phyloP scores from a whole-genome alignment of 2,888 invertebrate species.

The Oscheius sp. region DNA sequence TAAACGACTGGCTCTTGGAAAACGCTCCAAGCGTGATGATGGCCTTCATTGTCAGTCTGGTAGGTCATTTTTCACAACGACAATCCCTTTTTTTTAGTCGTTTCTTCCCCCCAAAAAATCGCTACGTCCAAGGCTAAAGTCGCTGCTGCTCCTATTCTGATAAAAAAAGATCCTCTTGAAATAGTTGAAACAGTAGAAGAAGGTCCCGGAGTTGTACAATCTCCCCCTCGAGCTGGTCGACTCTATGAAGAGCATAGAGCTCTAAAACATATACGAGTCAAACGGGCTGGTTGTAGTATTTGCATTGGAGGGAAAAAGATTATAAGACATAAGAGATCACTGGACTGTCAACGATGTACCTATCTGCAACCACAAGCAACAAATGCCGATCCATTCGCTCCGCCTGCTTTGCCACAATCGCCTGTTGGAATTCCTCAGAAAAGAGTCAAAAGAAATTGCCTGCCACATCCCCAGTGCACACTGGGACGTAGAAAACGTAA shows the following conservation, averaged over 20 bases:
- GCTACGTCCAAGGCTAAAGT: constrained; percentile 25
- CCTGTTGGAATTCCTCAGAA: constrained; percentile 45
- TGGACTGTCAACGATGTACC: constrained; percentile 51
- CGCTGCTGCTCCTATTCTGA: constrained; percentile 28
- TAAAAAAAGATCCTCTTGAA: neutral
- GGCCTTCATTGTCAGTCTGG: constrained; percentile 55
- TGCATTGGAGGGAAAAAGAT: constrained; percentile 53
- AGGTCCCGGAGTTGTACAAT: constrained; percentile 28
- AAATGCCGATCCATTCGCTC: constrained; percentile 44
- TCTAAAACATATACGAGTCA: constrained; percentile 44
- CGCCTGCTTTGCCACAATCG: constrained; percentile 31
- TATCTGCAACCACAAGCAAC: constrained; percentile 57
- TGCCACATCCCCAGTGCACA: constrained; percentile 61
- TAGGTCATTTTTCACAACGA: neutral
- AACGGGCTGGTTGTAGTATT: constrained; percentile 49
- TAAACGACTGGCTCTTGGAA: constrained; percentile 51
- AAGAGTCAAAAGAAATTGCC: constrained; percentile 54
- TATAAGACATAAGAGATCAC: constrained; percentile 46
- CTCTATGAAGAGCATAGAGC: constrained; percentile 46
- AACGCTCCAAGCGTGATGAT: constrained; percentile 45
- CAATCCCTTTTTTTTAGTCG: too few relatives aligned
- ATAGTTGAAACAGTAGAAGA: neutral
- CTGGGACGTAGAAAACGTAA: constrained; percentile 49
- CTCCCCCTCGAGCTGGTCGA: constrained; percentile 48
- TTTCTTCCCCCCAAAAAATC: too few relatives aligned